Base-by-base conservation (phyloP, 2,113 vertebrate species). In the Sphaerodactylus townsendi region DNA sequence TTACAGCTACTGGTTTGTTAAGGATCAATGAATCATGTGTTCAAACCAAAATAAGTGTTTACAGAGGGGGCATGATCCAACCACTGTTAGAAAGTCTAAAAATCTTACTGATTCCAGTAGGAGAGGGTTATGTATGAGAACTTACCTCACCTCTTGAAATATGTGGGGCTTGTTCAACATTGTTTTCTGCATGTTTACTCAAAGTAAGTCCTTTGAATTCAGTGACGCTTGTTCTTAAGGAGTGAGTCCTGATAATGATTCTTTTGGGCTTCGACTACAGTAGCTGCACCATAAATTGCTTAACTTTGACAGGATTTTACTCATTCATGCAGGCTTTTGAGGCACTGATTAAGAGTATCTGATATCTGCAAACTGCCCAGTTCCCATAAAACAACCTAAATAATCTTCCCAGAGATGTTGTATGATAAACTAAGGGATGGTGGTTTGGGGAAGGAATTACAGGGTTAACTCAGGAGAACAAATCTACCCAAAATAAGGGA, bases 21-120 rank as follows among this genome's bases (percentile, higher is more conserved):
- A 70, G 88, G 86, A 88, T 88, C 50, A 59, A 72, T n/a, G 50
- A 44, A 62, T 62, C 1, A 73, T n/a, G 28, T 19, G 30, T 10
- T 37, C n/a, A 53, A 59, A 1, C 30, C 37, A n/a, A 62, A 82
- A 46, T 10, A 46, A 37, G 13, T 81, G 30, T 21, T 37, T 28
- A 48, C 13, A 53, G 1, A 39, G 48, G 59, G 5, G 25, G 11
- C 33, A 71, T 56, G 37, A 3, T 35, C 48, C 10, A 46, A n/a
- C 33, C 33, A 69, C 35, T 44, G 41, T 17, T 66, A 30, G n/a
- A 23, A 28, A 77, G 13, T 77, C 28, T 62, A 5, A 37, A 37
- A 44, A 13, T 10, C 77, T 10, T 65, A 44, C 37, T 64, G 37
- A 64, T 78, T 41, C 30, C 25, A 44, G 7, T 11, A 64, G 28